Base-by-base conservation (phyloP, 1,140 invertebrate species). In the Cydia splendana region DNA sequence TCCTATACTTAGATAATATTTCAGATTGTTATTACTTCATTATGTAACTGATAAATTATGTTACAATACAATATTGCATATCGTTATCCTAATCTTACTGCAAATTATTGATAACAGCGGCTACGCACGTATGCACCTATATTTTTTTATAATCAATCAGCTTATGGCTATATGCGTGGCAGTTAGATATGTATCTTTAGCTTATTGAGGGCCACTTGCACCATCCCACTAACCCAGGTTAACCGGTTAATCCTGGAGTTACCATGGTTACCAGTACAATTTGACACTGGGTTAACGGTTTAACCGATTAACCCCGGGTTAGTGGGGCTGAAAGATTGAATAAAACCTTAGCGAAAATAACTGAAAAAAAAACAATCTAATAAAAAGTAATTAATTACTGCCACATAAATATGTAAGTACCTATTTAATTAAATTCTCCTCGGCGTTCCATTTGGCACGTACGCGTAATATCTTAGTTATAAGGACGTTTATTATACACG, bases 1-100 rank as follows among this genome's bases (percentile, higher is more conserved):
- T 42, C 38, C 4, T 42, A 34, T 42, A 10, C 38, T 42, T 42
- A 42, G 2, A 4, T 51, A 51, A 51, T 2, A 51, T 51, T 51
- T 51, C 38, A 42, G 7, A 13, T 12, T 48, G 12, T 48, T 48
- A 48, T 48, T 67, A 13, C 12, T 7, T 15, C 38, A n/a, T 38
- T 69, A 34, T 69, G 34, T 18, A 69, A 69, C 30, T 69, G 30
- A 69, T 69, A 69, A 69, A 71, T 0, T 6, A 2, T 24, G 30
- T 71, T 42, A 71, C 57, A 9, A 18, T 57, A 30, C 15, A 69
- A 69, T 15, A 18, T 71, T 71, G 67, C 38, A 42, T 67, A 45
- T 71, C 67, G 30, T 62, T 62, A 38, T 67, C 30, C 67, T 38
- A 71, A 71, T 71, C 67, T 71, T 71, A 57, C 53, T 15, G 34